A percentile compares a stretch with the other conserved stretches of the same genome.
Evolutionary conservation across 2,113 vertebrate genomes (phyloP).

Genomic region (Lutjanus erythropterus): DNA sequence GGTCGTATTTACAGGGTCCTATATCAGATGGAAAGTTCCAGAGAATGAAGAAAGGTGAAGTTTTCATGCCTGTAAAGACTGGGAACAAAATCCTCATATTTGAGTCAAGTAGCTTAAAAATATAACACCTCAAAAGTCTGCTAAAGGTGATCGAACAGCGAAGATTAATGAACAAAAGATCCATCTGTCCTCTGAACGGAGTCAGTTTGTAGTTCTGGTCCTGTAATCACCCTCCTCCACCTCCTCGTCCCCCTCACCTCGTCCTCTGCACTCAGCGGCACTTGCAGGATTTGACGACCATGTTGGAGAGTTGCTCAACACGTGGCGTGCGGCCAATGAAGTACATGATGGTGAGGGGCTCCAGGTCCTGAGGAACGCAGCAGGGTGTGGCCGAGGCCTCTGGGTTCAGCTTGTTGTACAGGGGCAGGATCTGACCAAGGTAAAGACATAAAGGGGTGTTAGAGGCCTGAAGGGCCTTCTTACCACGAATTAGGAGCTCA

Average conservation of each 20-base stretch:
- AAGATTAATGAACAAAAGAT: conserved; percentile 55
- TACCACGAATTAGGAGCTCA: no score
- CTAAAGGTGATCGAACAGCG: conserved; percentile 27
- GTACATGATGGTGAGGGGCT: conserved; percentile 88
- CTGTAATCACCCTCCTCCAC: conserved; percentile 20
- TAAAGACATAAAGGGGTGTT: conserved; percentile 27
- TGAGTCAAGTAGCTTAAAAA: conserved; percentile 48
- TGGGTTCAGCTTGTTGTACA: conserved; percentile 88
- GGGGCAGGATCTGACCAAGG: conserved; percentile 83
- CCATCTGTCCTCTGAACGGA: conserved; percentile 50
- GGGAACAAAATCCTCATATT: conserved; percentile 46
- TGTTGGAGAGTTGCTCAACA: conserved; percentile 88
- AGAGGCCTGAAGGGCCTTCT: no score
- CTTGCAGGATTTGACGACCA: conserved; percentile 88
- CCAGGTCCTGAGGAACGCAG: conserved; percentile 88
- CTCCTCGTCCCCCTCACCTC: conserved; percentile 37
- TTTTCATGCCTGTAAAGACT: conserved; percentile 50
- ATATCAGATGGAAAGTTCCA: conserved; percentile 54
- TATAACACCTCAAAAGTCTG: conserved; percentile 51
- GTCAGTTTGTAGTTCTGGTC: conserved; percentile 41
- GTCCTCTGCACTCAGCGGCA: conserved; percentile 77
- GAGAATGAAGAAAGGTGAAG: conserved; percentile 13
- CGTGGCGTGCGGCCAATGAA: conserved; percentile 85
- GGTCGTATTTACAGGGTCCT: conserved; percentile 70
- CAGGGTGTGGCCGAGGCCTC: conserved; percentile 86